phyloP scores from a whole-genome alignment of 1,140 invertebrate genomes.

The Meloidogyne hapla region DNA sequence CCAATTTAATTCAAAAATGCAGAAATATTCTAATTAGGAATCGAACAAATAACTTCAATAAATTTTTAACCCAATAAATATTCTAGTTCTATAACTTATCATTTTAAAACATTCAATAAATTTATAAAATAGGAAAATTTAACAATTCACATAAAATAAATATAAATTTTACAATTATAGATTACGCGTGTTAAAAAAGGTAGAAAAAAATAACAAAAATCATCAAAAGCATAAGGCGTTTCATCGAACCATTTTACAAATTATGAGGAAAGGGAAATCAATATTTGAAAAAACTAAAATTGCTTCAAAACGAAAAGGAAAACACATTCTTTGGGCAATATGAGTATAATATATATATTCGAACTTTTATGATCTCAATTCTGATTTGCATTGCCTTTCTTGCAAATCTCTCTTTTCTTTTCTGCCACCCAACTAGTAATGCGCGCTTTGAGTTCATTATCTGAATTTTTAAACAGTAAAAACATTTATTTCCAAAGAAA shows the following conservation, averaged over 20 bases:
- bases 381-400: neutral
- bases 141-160: too few species aligned
- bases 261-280: neutral
- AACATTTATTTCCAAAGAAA: slow-evolving; percentile 30
- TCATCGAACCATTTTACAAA: slow-evolving; percentile 12
- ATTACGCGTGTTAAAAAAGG: too few species aligned
- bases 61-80: too few species aligned
- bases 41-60: too few species aligned
- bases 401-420: slow-evolving; percentile 7
- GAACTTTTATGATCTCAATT: neutral
- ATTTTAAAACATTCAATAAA: too few species aligned
- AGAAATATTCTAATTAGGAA: too few species aligned
- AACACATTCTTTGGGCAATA: neutral
- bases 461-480: slow-evolving; percentile 32
- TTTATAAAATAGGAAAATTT: too few species aligned
- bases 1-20: too few species aligned
- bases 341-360: neutral
- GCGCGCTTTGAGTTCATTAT: slow-evolving; percentile 46
- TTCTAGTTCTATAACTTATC: too few species aligned
- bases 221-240: neutral
- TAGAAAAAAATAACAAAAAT: neutral
- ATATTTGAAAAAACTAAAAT: slow-evolving; percentile 11
- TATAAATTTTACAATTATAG: too few species aligned
- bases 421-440: slow-evolving; percentile 46
- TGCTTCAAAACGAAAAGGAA: neutral